These are phyloP conservation scores for Abrostola triplasia DNA, from an alignment of 2,888 invertebrate genomes.

Conservation along the genomic window DNA sequence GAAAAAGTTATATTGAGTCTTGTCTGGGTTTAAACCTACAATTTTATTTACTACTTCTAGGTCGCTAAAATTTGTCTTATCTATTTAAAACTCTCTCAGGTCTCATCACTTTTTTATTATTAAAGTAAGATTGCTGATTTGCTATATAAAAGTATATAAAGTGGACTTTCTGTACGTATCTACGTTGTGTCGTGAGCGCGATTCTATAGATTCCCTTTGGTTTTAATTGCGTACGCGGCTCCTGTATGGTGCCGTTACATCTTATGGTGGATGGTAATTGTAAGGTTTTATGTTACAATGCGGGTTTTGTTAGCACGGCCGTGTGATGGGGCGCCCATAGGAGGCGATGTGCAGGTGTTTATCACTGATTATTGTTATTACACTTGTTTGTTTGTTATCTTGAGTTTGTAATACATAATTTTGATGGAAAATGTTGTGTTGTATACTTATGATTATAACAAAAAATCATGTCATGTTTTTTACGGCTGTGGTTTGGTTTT, in stretches of 20 bases:
- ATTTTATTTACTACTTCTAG: no score
- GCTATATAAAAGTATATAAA: background rate
- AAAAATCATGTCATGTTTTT: no score
- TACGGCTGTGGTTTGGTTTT: no score
- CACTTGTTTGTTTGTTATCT: slow-evolving; percentile 7
- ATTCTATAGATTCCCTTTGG: slow-evolving; percentile 14
- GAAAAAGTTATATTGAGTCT: no score
- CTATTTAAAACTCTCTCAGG: no score
- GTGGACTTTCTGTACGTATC: slow-evolving; percentile 1
- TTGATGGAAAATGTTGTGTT: background rate
- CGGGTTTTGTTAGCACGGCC: background rate
- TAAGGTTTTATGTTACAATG: slow-evolving; percentile 18
- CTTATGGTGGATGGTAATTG: slow-evolving; percentile 19
- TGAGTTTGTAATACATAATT: background rate
- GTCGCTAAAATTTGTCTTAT: no score
- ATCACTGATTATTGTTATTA: slow-evolving; percentile 11
- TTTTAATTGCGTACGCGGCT: slow-evolving; percentile 10
- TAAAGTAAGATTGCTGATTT: no score
- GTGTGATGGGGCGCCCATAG: background rate
- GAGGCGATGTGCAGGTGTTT: background rate
- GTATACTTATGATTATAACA: no score
- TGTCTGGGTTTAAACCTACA: no score
- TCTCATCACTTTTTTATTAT: no score
- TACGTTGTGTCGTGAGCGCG: background rate
- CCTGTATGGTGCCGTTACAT: slow-evolving; percentile 26